phyloP scores from a whole-genome alignment of 2,888 invertebrate genomes.

The Cephonodes hylas region DNA sequence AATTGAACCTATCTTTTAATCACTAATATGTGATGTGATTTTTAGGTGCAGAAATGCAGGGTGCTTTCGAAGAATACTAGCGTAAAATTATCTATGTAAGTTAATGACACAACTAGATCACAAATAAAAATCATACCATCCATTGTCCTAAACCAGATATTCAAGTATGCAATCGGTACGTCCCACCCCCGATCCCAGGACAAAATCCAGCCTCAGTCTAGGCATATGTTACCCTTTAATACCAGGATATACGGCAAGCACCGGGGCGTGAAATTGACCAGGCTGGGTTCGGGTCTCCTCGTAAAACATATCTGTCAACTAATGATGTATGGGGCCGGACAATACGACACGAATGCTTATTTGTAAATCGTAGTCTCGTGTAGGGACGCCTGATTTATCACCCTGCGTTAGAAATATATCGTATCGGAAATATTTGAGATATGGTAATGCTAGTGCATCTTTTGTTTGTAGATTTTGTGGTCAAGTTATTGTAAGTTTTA shows the following conservation, averaged over 20 bases:
- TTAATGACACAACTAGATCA: no score
- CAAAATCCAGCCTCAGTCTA: slow-evolving; percentile 6
- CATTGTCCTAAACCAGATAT: no score
- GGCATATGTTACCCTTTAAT: slow-evolving; percentile 13
- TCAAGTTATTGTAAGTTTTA: no score
- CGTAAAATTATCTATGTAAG: no score
- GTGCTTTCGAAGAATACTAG: no score
- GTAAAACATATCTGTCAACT: slow-evolving; percentile 40
- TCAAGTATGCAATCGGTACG: background rate
- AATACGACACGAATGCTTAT: background rate
- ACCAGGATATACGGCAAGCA: slow-evolving; percentile 14
- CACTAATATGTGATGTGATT: no score
- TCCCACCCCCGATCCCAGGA: background rate
- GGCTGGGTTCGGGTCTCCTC: slow-evolving; percentile 23
- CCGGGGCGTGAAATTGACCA: slow-evolving; percentile 35
- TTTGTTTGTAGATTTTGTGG: no score
- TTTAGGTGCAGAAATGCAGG: no score
- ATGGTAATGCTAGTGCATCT: no score
- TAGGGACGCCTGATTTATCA: background rate
- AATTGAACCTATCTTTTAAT: no score
- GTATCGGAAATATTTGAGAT: slow-evolving; percentile 1
- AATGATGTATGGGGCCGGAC: slow-evolving; percentile 34
- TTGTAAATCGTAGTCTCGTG: slow-evolving; percentile 5
- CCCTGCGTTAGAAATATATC: background rate
- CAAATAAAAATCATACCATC: no score